Evolutionary conservation across 1,140 invertebrate genomes (phyloP), one percentile per base, ranked within the genome.

Genomic region (Dicyema japonicum): DNA sequence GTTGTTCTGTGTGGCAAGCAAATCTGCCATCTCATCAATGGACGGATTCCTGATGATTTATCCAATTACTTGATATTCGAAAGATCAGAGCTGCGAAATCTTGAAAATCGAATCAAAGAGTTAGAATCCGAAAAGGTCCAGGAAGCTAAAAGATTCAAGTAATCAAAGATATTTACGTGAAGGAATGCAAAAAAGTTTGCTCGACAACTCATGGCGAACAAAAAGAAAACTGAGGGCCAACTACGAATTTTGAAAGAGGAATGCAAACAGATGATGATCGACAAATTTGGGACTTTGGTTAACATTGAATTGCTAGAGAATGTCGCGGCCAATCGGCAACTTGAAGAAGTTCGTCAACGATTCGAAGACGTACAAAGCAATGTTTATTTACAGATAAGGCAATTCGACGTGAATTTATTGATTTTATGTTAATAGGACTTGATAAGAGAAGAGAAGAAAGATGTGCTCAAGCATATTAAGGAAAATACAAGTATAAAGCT

Each of bases 11-110:
- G n/a, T n/a, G n/a, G n/a, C n/a, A n/a, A n/a, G n/a, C 65, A 68
- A 39, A 41, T 68, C 16, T 60, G 65, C 38, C 50, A 62, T 37
- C 54, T 63, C 19, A 38, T 55, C 2, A 50, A 56, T 5, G 37
- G 37, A 1, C 36, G 49, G 4, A 41, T 51, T 17, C 46, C 49
- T 12, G 46, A 47, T 5, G 55, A 61, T 26, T 43, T 66, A n/a
- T 41, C 43, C 3, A 46, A 64, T 12, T 61, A 56, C 19, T 39
- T 67, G 11, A 44, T 67, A 3, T 67, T 68, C 37, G 58, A 63
- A 34, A 58, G 57, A 26, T 36, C 40, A 3, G 51, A 49, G 33
- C 37, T 68, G 9, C 38, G 47, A 0, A 39, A 53, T 13, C 43
- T 69, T 1, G 59, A 63, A 21, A 46, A 50, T 2, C 50, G 65